A percentile compares a stretch with the other conserved stretches of the same genome.
Evolutionary conservation across 2,113 vertebrate genomes (phyloP).

Genomic region (Neogobius melanostomus): DNA sequence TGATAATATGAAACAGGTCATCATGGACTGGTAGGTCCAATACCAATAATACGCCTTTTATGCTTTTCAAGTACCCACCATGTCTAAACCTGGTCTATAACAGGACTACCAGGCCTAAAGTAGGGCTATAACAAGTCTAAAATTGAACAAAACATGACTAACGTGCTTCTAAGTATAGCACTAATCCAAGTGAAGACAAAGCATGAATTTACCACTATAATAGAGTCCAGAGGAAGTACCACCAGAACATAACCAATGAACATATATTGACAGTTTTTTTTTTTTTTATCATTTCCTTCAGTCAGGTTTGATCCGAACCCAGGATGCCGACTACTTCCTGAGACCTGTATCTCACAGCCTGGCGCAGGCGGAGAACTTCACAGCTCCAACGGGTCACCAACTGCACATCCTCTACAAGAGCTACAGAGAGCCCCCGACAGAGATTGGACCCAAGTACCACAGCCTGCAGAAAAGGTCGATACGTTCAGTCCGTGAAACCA

Average conservation of each 20-base stretch:
- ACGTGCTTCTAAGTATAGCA: too few species aligned
- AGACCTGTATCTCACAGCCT: slow-evolving; percentile 78
- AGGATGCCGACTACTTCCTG: slow-evolving; percentile 84
- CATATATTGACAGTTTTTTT: slow-evolving; percentile 23
- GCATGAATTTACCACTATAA: too few species aligned
- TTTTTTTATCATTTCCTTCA: slow-evolving; percentile 69
- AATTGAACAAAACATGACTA: too few species aligned
- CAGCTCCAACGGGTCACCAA: slow-evolving; percentile 58
- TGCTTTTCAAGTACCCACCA: too few species aligned
- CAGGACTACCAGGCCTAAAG: too few species aligned
- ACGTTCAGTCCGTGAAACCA: slow-evolving; percentile 12
- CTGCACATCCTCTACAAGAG: slow-evolving; percentile 87
- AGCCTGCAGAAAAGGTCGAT: slow-evolving; percentile 31
- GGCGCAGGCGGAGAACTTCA: slow-evolving; percentile 60
- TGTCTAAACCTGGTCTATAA: too few species aligned
- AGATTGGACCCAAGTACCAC: slow-evolving; percentile 1
- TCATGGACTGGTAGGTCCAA: neutral
- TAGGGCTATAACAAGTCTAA: too few species aligned
- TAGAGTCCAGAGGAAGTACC: too few species aligned
- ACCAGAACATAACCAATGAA: neutral
- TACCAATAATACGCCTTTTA: too few species aligned
- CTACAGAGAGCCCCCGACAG: slow-evolving; percentile 28
- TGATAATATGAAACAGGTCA: neutral
- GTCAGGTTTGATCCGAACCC: slow-evolving; percentile 88
- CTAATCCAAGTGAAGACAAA: too few species aligned